Evolutionary conservation across 2,797 vertebrate genomes (phyloP).

Genomic region (Falco novaeseelandiae): DNA sequence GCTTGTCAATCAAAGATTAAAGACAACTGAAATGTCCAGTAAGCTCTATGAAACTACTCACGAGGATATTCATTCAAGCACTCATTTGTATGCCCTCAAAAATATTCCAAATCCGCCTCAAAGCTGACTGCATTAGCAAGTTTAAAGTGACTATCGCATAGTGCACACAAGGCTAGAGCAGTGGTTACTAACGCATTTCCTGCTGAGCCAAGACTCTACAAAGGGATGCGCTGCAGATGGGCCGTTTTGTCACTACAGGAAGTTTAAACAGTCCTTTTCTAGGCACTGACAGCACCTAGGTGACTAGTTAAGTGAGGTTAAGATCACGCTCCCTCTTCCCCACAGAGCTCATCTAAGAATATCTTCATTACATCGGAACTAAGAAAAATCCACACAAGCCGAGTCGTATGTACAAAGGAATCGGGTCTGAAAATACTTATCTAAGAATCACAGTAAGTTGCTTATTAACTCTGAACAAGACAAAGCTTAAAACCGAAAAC

Average conservation of each 20-base stretch:
- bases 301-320: conserved; percentile 24
- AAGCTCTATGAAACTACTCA: conserved; percentile 49
- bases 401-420: conserved; percentile 70
- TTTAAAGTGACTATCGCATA: not conserved
- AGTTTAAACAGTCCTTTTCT: not conserved
- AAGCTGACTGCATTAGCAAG: conserved; percentile 47
- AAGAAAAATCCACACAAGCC: conserved; percentile 74
- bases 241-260: conserved; percentile 15
- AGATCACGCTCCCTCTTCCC: conserved; percentile 70
- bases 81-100: conserved; percentile 48
- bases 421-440: conserved; percentile 76
- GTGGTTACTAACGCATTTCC: not conserved
- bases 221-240: conserved; percentile 52
- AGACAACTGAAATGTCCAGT: conserved; percentile 47
- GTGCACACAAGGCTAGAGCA: conserved; percentile 34
- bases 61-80: conserved; percentile 43
- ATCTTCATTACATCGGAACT: conserved; percentile 70
- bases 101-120: conserved; percentile 15
- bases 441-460: conserved; percentile 73
- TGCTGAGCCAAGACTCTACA: conserved; percentile 48
- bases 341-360: conserved; percentile 49
- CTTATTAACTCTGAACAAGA: conserved; percentile 70
- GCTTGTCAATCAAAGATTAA: conserved; percentile 41
- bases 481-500: conserved; percentile 73
- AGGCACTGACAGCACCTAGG: conserved; percentile 50